Base-by-base conservation (phyloP, 2,888 invertebrate species). In the Nasonia oneida region DNA sequence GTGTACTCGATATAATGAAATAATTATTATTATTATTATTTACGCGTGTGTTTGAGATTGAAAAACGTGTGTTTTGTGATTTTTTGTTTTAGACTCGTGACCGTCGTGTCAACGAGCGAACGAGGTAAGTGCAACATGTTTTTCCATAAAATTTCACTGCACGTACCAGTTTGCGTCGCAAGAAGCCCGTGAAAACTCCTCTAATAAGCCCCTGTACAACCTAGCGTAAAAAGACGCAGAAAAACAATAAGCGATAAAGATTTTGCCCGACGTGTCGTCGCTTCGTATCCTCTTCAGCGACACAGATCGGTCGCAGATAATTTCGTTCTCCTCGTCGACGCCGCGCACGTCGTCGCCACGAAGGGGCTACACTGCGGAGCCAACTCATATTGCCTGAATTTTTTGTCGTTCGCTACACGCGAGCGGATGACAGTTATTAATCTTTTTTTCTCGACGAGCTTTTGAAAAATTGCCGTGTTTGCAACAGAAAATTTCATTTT, bases 191-290 rank as follows among this genome's bases (percentile, higher is more conserved):
- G 33, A 12, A 70, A 37, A 70, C 67, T 70, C 29, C 37, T 37
- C 33, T 15, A 70, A 12, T 15, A 70, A 70, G 15, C 67, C 15
- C 33, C 1, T 29, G 29, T 29, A 1, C 23, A 10, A 10, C 33
- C 14, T 14, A 37, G 15, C 10, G 37, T 4, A 39, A 71, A 18
- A 71, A 71, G 2, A n/a, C 39, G 0, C 4, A 6, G 1, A 71
- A 71, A 39, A 42, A 71, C 39, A n/a, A 71, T 71, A 71, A 71
- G 57, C 76, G 76, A 76, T 57, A 76, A 57, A 76, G 76, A 61
- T 57, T 76, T 57, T n/a, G 10, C 42, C n/a, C 71, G 71, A 71
- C 57, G 57, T 61, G 8, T 53, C 75, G 75, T 73, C 75, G 76
- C 57, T 57, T 50, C 75, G 53, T 75, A 29, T 75, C 47, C 37